Evolutionary conservation across 2,113 vertebrate species (phyloP).

Genomic region (Prunella himalayana): DNA sequence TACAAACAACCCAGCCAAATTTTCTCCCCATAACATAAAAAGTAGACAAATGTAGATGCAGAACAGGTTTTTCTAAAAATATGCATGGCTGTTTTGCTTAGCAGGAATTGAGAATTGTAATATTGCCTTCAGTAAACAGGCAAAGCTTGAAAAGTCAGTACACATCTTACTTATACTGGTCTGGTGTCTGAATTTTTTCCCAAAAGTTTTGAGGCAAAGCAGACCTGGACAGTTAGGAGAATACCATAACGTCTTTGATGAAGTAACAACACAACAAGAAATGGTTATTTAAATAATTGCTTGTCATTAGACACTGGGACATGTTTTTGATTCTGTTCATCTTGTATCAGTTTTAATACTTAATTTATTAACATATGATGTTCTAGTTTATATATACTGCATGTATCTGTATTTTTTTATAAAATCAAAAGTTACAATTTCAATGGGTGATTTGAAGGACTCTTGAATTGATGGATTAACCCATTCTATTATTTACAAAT

Average conservation of each 20-base stretch:
- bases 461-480: background rate
- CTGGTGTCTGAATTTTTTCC: background rate
- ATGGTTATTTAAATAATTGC: background rate
- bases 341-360: background rate
- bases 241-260: background rate
- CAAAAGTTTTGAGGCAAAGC: background rate
- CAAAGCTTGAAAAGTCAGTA: background rate
- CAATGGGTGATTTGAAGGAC: background rate
- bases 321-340: background rate
- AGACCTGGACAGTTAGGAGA: background rate
- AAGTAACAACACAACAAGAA: background rate
- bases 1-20: background rate
- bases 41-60: background rate
- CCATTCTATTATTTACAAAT: background rate
- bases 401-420: background rate
- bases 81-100: background rate
- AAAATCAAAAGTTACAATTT: background rate
- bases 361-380: background rate
- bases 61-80: background rate
- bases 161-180: background rate
- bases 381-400: background rate
- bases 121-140: slow-evolving; percentile 2
- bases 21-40: background rate
- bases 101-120: background rate
- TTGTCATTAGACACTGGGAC: background rate